Evolutionary conservation across 2,113 vertebrate species (phyloP).

Genomic region (Ciconia stormi): DNA sequence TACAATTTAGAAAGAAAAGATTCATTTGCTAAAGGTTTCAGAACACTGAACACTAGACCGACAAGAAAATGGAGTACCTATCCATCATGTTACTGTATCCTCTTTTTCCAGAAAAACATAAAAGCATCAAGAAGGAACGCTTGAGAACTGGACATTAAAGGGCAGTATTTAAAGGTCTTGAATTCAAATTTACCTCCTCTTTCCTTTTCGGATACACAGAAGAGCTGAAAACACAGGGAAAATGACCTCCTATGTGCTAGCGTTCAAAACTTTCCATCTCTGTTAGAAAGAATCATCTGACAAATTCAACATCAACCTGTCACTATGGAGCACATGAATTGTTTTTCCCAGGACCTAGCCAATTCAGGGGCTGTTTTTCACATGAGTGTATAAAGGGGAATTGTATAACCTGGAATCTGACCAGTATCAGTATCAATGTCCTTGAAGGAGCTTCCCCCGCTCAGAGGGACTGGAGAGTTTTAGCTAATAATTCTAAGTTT

Average conservation of each 20-base stretch:
- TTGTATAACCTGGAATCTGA: not conserved
- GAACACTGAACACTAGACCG: not conserved
- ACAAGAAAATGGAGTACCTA: not conserved
- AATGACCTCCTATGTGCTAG: not conserved
- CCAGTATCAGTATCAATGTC: not conserved
- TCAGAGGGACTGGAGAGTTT: not conserved
- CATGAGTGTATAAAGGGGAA: not conserved
- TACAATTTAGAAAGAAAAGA: not conserved
- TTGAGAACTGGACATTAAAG: not conserved
- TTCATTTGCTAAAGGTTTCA: not conserved
- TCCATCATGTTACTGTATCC: not conserved
- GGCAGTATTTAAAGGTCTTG: not conserved
- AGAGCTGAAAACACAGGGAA: not conserved
- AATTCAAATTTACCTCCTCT: not conserved
- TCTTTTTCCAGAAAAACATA: not conserved
- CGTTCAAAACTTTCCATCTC: not conserved
- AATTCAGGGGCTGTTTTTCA: not conserved
- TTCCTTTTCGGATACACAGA: not conserved
- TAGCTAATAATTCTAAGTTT: not conserved
- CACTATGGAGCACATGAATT: not conserved
- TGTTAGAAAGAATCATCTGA: not conserved
- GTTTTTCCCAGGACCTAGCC: not conserved
- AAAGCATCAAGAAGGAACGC: not conserved
- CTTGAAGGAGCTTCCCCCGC: not conserved
- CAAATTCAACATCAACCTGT: not conserved